Conservation (phyloP, 2,113 vertebrate genomes). For the Grantiella picta region DNA sequence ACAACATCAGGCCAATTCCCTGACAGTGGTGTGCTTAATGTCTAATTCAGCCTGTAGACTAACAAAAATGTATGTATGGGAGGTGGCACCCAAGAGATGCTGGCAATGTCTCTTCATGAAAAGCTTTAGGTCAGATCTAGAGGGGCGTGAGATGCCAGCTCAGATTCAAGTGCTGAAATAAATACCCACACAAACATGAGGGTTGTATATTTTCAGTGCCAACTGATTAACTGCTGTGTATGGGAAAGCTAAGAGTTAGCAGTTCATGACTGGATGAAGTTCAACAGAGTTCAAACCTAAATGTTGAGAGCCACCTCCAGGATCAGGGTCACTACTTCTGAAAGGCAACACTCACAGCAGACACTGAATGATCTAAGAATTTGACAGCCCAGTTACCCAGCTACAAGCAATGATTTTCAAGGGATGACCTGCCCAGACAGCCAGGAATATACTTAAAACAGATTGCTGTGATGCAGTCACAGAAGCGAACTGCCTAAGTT, state of each 20-base stretch:
- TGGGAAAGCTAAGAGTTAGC: background rate
- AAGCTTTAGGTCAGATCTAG: background rate
- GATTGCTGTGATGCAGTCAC: background rate
- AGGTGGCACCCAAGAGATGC: background rate
- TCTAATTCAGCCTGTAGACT: background rate
- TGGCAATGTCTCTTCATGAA: background rate
- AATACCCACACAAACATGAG: background rate
- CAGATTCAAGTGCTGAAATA: background rate
- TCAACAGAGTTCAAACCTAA: background rate
- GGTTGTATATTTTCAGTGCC: background rate
- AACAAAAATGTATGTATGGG: rapidly evolving
- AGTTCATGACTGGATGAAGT: background rate
- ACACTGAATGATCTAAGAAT: background rate
- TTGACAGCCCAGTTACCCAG: background rate
- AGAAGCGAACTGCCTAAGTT: background rate
- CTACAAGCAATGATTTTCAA: background rate
- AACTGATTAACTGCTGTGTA: background rate
- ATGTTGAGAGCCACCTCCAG: background rate
- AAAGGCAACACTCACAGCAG: background rate
- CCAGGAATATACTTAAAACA: background rate
- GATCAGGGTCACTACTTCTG: background rate
- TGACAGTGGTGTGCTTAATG: background rate
- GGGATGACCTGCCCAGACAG: background rate
- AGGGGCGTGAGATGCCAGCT: background rate
- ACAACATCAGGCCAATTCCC: background rate